These are phyloP conservation scores for Trypoxylon attenuatum DNA, from an alignment of 2,888 invertebrate genomes.

Conservation along the genomic window DNA sequence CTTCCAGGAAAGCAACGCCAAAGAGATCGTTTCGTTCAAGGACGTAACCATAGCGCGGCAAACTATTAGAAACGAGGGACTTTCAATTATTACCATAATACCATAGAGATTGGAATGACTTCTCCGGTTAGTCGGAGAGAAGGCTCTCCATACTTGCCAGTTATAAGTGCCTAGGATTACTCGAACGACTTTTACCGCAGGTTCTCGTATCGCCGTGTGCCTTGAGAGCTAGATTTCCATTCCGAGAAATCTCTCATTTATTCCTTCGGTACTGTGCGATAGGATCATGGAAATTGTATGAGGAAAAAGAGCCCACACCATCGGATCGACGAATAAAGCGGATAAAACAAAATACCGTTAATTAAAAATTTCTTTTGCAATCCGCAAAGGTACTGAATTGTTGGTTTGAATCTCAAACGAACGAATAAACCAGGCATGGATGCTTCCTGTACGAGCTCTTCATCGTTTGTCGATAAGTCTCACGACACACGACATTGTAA, in stretches of 20 bases:
- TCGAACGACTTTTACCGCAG: conserved; percentile 48
- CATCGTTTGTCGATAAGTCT: too few relatives aligned
- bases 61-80: conserved; percentile 43
- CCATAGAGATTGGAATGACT: conserved; percentile 31
- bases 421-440: too few relatives aligned
- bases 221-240: conserved; percentile 36
- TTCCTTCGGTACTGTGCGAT: conserved; percentile 12
- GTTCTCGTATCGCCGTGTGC: conserved; percentile 31
- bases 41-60: conserved; percentile 20
- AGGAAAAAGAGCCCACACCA: background rate
- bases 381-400: too few relatives aligned
- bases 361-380: conserved; percentile 34
- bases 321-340: conserved; percentile 19
- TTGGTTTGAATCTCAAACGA: too few relatives aligned
- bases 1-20: conserved; percentile 6
- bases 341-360: conserved; percentile 39
- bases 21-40: conserved; percentile 8
- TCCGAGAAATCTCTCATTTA: conserved; percentile 46
- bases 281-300: conserved; percentile 44
- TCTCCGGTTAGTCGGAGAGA: conserved; percentile 24
- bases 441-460: too few relatives aligned
- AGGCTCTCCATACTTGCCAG: conserved; percentile 29
- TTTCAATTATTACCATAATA: conserved; percentile 55
- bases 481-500: too few relatives aligned
- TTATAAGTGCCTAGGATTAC: conserved; percentile 50